Conservation (phyloP, 1,140 invertebrate genomes). For the Amphibalanus amphitrite region DNA sequence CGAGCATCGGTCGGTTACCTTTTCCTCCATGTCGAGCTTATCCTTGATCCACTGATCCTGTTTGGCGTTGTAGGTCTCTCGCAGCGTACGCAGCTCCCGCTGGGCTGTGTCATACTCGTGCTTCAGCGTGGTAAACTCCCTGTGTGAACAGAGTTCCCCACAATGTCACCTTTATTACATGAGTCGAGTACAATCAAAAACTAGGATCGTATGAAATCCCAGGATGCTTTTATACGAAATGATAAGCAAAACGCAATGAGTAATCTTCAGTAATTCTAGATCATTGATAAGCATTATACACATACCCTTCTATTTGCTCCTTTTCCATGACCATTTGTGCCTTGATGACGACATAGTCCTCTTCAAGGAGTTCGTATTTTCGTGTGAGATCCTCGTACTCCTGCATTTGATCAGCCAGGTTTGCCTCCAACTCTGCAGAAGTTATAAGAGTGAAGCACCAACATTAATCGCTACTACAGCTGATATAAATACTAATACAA, state of each 20-base stretch:
- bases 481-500: too few relatives aligned
- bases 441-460: too few relatives aligned
- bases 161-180: too few relatives aligned
- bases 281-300: too few relatives aligned
- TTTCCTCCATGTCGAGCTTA: conserved; percentile 44
- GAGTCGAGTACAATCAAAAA: too few relatives aligned
- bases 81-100: conserved; percentile 43
- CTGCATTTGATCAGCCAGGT: conserved; percentile 13
- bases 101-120: conserved; percentile 40
- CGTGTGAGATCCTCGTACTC: conserved; percentile 22
- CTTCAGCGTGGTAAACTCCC: conserved; percentile 21
- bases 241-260: too few relatives aligned
- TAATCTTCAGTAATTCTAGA: too few relatives aligned
- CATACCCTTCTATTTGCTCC: conserved; percentile 37
- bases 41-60: conserved; percentile 55
- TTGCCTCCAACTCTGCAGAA: conserved; percentile 12
- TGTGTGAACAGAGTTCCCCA: too few relatives aligned
- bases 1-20: not conserved
- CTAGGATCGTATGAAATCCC: too few relatives aligned
- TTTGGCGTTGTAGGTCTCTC: conserved; percentile 46
- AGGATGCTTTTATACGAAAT: too few relatives aligned
- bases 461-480: too few relatives aligned
- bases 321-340: conserved; percentile 50
- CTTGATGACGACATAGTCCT: conserved; percentile 61
- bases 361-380: conserved; percentile 63